A percentile compares a stretch with the other conserved stretches of the same genome.
These are phyloP conservation scores for Stigmatopora nigra DNA, from an alignment of 2,113 vertebrate species.

Conservation along the genomic window DNA sequence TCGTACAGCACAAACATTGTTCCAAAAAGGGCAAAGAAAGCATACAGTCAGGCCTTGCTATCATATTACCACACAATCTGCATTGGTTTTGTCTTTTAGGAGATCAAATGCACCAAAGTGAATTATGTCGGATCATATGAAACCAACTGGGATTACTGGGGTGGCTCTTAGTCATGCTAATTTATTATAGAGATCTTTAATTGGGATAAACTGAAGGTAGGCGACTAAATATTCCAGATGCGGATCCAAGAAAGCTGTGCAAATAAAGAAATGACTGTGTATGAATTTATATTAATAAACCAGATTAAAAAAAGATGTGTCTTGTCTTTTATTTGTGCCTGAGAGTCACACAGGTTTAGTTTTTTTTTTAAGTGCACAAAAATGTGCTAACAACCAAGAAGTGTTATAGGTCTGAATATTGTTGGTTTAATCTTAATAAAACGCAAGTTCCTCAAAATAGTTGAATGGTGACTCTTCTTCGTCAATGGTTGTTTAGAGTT, in stretches of 20 bases:
- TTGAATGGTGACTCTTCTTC: not conserved
- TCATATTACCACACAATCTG: not conserved
- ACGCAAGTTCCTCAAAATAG: not conserved
- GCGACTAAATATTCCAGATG: conserved; percentile 39
- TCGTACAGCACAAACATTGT: conserved; percentile 41
- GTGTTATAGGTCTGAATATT: not conserved
- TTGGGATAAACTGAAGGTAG: conserved; percentile 37
- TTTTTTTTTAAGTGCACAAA: no score
- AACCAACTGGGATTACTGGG: conserved; percentile 52
- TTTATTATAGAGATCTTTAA: conserved; percentile 44
- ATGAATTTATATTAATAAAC: not conserved
- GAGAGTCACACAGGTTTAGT: not conserved
- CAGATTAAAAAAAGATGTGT: not conserved
- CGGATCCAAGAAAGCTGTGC: not conserved
- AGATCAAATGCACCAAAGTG: conserved; percentile 37
- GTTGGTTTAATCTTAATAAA: not conserved
- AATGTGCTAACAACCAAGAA: no score
- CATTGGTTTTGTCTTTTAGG: conserved; percentile 25
- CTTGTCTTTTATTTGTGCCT: not conserved
- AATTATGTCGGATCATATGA: conserved; percentile 65
- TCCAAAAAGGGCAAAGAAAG: conserved; percentile 42
- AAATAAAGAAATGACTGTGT: not conserved
- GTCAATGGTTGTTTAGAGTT: not conserved
- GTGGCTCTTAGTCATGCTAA: conserved; percentile 57
- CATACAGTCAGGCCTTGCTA: conserved; percentile 49